Evolutionary conservation across 1,140 invertebrate species (phyloP).

Genomic region (Lutraria rhynchaena): DNA sequence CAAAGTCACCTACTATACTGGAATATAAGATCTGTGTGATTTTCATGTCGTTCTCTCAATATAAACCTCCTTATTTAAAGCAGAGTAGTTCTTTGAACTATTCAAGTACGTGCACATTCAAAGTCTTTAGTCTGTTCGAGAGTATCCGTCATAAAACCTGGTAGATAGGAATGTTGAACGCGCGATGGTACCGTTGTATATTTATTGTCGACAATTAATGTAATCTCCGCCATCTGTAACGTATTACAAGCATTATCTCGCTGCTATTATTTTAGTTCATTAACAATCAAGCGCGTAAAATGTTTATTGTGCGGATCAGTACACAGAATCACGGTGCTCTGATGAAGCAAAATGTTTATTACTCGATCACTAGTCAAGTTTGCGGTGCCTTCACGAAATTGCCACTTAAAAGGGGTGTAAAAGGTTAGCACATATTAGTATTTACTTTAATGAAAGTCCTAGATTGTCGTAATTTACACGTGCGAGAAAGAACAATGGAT

Average conservation of each 20-base stretch:
- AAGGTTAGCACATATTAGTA: slow-evolving; percentile 8
- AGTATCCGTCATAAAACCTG: slow-evolving; percentile 16
- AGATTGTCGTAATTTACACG: slow-evolving; percentile 27
- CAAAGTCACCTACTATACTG: too few relatives aligned
- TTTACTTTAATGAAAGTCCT: neutral
- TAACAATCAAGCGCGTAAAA: slow-evolving; percentile 48
- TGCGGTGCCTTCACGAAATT: slow-evolving; percentile 15
- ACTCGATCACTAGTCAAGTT: slow-evolving; percentile 12
- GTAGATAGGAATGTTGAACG: slow-evolving; percentile 13
- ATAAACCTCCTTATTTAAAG: slow-evolving; percentile 10
- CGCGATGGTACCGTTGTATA: slow-evolving; percentile 38
- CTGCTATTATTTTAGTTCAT: slow-evolving; percentile 43
- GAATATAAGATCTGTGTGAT: too few relatives aligned
- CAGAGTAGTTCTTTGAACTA: slow-evolving; percentile 42
- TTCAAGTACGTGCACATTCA: slow-evolving; percentile 23
- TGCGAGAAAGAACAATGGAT: slow-evolving; percentile 15
- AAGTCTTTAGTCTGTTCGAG: neutral
- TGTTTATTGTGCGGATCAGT: slow-evolving; percentile 43
- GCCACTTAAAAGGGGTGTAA: slow-evolving; percentile 3
- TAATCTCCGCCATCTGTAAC: slow-evolving; percentile 30
- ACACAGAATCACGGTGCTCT: slow-evolving; percentile 22
- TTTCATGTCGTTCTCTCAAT: too few relatives aligned
- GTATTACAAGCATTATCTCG: slow-evolving; percentile 34
- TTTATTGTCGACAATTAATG: slow-evolving; percentile 47
- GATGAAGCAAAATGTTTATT: slow-evolving; percentile 24